phyloP scores from a whole-genome alignment of 2,888 invertebrate genomes.

The Iphiclides podalirius region DNA sequence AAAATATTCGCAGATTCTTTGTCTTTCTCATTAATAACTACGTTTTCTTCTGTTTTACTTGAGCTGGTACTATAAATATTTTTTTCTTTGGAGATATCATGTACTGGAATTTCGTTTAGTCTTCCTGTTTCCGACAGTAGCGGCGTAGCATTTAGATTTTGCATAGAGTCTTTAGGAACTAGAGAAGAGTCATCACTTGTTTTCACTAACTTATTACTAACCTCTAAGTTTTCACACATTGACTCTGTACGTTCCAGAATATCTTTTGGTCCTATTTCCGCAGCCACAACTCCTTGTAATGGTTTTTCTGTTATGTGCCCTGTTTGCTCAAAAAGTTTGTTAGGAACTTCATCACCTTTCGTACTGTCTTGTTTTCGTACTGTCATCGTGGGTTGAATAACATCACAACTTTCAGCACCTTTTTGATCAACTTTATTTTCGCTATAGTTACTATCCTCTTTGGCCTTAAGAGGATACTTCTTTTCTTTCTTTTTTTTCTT shows the following conservation, averaged over 20 bases:
- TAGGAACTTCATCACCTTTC: too few species aligned
- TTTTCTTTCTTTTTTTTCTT: slow-evolving; percentile 44
- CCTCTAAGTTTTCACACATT: too few species aligned
- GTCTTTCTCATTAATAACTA: neutral
- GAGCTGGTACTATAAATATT: neutral
- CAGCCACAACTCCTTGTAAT: too few species aligned
- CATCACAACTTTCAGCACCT: neutral
- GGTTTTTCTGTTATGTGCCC: slow-evolving; percentile 46
- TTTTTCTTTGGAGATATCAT: neutral
- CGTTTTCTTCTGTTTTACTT: neutral
- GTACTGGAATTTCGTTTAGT: neutral
- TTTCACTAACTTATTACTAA: neutral
- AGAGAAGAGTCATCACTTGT: neutral
- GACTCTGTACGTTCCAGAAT: neutral
- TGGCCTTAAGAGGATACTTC: slow-evolving; percentile 27
- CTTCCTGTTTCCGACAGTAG: neutral
- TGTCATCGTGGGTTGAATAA: neutral
- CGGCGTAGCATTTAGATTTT: too few species aligned
- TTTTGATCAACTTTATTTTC: neutral
- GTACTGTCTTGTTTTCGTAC: slow-evolving; percentile 25
- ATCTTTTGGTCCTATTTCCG: neutral
- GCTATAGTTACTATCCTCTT: slow-evolving; percentile 16
- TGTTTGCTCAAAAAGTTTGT: slow-evolving; percentile 15
- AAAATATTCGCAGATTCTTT: neutral
- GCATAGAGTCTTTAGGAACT: too few species aligned